Conservation (phyloP, 2,888 invertebrate genomes). For the Bombyx huttoni region DNA sequence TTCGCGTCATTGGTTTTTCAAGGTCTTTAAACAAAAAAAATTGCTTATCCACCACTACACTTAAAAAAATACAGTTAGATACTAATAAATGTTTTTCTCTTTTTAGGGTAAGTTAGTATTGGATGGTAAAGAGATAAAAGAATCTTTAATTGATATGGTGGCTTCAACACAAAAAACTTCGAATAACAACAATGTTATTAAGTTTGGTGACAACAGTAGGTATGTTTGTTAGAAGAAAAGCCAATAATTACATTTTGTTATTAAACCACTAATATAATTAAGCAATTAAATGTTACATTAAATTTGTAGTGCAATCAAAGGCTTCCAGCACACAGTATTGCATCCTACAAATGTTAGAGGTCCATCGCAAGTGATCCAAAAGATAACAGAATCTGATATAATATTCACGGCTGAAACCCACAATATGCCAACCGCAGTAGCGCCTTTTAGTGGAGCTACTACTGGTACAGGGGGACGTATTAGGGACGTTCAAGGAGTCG, state of each 20-base stretch:
- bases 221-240: slow-evolving; percentile 24
- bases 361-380: slow-evolving; percentile 76
- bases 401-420: slow-evolving; percentile 99
- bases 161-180: slow-evolving; percentile 88
- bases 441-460: slow-evolving; percentile 97
- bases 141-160: slow-evolving; percentile 93
- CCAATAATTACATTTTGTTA: background rate
- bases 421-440: slow-evolving; percentile 97
- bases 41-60: background rate
- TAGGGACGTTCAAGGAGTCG: slow-evolving; percentile 95
- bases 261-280: background rate
- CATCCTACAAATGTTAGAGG: slow-evolving; percentile 72
- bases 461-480: slow-evolving; percentile 98
- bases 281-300: background rate
- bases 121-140: slow-evolving; percentile 82
- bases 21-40: slow-evolving; percentile 44
- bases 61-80: background rate
- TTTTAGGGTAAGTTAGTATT: slow-evolving; percentile 84
- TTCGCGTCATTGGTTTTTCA: slow-evolving; percentile 99
- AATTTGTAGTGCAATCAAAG: slow-evolving; percentile 84
- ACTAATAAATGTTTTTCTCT: slow-evolving; percentile 5
- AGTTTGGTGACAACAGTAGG: slow-evolving; percentile 98
- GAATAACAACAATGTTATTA: slow-evolving; percentile 95
- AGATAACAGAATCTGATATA: slow-evolving; percentile 81
- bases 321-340: slow-evolving; percentile 80